Evolutionary conservation across 2,113 vertebrate genomes (phyloP), one percentile per base, ranked within the genome.

Genomic region (Oreochromis niloticus): DNA sequence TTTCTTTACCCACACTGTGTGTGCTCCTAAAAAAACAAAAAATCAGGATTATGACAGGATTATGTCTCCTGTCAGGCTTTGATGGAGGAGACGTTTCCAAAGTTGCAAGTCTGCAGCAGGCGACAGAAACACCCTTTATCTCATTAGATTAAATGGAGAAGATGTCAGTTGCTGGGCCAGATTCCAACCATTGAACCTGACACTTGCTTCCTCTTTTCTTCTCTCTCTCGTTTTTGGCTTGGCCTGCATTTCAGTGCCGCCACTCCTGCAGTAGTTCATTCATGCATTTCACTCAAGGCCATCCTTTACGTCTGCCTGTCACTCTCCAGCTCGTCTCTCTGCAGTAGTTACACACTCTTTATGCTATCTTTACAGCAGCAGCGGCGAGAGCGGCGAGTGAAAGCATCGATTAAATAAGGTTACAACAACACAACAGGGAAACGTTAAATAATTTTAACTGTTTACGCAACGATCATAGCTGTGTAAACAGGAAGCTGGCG

Each of bases 131-230:
- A 75, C 83, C 68, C 46, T 71, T 93, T 88, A 89, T 90, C 91
- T 88, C 87, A 79, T 95, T 87, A 91, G 85, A 89, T 87, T 73
- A 80, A 91, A 90, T 83, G 68, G 93, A 90, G 88, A 81, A 88
- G 89, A 91, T 88, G 89, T 92, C 90, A 92, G 87, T 59, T 54
- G 68, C 83, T 87, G 88, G 87, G 86, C 83, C 30, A 6, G 61
- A 41, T 81, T 94, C 90, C 89, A 89, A 59, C 82, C 87, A 92
- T 87, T 90, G 90, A 92, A 85, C 84, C 81, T 34, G 13, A 52
- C 86, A 39, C 78, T 81, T 43, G 36, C 89, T 85, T 89, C 88
- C 83, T 92, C 82, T 63, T 54, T 88, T 61, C 41, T 8, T 32
- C 61, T 79, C 85, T 89, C 73, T 73, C 86, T 85, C 48, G 3